These are phyloP conservation scores for Lycocerus yunnanus DNA, from an alignment of 2,888 invertebrate genomes.

Conservation along the genomic window DNA sequence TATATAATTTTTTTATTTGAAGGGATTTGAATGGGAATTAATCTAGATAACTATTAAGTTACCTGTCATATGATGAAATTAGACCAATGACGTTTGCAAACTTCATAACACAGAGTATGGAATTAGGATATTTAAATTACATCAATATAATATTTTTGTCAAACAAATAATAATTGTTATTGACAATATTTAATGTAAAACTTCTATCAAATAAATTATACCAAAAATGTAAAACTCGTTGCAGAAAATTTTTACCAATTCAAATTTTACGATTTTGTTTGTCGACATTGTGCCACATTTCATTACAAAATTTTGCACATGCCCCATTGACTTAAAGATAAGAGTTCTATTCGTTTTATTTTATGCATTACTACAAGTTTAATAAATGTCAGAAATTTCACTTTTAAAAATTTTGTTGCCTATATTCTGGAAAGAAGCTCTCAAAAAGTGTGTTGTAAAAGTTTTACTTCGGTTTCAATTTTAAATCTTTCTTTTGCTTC, in stretches of 20 bases:
- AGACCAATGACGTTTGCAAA: too few relatives aligned
- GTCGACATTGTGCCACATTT: neutral
- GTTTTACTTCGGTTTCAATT: neutral
- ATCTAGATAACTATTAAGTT: too few relatives aligned
- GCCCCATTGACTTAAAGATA: neutral
- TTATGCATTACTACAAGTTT: neutral
- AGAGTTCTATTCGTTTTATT: neutral
- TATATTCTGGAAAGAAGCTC: neutral
- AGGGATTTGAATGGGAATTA: too few relatives aligned
- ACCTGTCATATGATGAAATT: too few relatives aligned
- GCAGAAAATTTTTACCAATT: neutral
- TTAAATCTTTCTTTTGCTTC: neutral
- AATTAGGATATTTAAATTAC: too few relatives aligned
- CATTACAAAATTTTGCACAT: neutral
- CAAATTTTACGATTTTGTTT: constrained; percentile 2
- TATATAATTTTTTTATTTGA: too few relatives aligned
- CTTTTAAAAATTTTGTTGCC: neutral
- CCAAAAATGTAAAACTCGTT: neutral
- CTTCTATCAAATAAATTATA: neutral
- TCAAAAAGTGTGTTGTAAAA: neutral
- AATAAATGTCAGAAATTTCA: neutral
- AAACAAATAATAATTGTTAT: neutral
- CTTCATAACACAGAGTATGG: too few relatives aligned
- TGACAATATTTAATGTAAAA: neutral
- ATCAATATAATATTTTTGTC: neutral